Evolutionary conservation across 1,140 invertebrate genomes (phyloP), one percentile per base, ranked within the genome.

Genomic region (Cecropterus lyciades): DNA sequence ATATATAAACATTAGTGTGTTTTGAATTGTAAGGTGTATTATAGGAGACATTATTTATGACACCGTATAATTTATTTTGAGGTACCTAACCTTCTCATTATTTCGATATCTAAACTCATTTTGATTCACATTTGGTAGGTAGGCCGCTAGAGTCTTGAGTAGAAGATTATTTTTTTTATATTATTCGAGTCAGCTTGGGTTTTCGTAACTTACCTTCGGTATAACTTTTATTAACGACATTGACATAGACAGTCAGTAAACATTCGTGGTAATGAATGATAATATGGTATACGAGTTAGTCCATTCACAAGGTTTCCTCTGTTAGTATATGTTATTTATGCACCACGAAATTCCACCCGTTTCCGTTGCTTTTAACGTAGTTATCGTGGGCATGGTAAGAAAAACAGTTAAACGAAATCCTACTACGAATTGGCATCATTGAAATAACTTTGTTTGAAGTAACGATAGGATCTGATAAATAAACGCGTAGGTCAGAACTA

Each of bases 331-430:
- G 15, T 51, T 51, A 42, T 59, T 65, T 37, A 37, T 59, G 45
- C 30, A 56, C 66, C 65, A 60, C 67, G 60, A 69, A 56, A 69
- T 65, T 65, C 56, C 33, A 59, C 48, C 52, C 17, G 33, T 69
- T 67, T 71, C 64, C 66, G 53, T 67, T 77, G 48, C 70, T 71
- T 70, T 42, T 15, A 52, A 43, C 52, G 20, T 42, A 20, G 10
- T 63, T 63, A 63, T 63, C 60, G 5, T 52, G 20, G 13, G 17
- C 17, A 43, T 43, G 17, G 37, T 30, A 30, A 63, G 27, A 37
- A 63, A 69, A 73, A 20, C 52, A 40, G 55, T 59, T 53, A n/a
- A 63, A 55, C 51, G 15, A 53, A 43, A 51, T 40, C 20, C 37
- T 27, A 52, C 33, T 52, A 52, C 37, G 24, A 52, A 24, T 40